Evolutionary conservation across 2,888 invertebrate species (phyloP), one percentile per base, ranked within the genome.

Genomic region (Lydus trimaculatus): DNA sequence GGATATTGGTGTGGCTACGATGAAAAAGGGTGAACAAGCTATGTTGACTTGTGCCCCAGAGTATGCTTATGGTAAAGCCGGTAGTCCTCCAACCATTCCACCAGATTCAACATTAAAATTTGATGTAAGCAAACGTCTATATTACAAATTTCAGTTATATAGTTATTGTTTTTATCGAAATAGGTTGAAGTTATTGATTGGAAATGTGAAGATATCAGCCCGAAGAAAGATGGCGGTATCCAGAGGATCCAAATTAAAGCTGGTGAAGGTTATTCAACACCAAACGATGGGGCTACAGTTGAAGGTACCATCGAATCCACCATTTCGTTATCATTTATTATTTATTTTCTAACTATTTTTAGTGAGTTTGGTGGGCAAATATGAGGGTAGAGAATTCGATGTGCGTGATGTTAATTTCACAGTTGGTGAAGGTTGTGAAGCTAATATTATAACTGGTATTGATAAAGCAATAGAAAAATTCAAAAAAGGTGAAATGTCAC

Each of bases 1-100:
- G 94, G 98, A 99, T 80, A 89, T 95, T 74, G 98, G 97, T 31
- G 92, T 99, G 17, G 93, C 94, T 0, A 93, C 95, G 0, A 99
- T 99, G 99, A 94, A 92, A 84, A 92, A 91, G 77, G 95, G 95
- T 0, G 98, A 98, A 85, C 87, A 93, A 63, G 93, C 95, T 61
- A 87, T 91, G 64, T 85, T 99, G 62, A 94, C 92, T 0, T 96
- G 97, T 86, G 91, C 92, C 63, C 89, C 97, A 0, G 91, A 95
- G 69, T 98, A 97, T 86, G 98, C 96, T 0, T 98, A 98, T 81
- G 98, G 98, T 6, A 89, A 89, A 72, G 82, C 84, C 31, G 98
- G 97, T 66, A 92, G 91, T 79, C 93, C 93, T 0, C 97, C 97
- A 1, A 93, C 90, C 80, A 98, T 99, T 76, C 97, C 97, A 31